Base-by-base conservation (phyloP, 2,113 vertebrate species). In the Archilochus colubris region DNA sequence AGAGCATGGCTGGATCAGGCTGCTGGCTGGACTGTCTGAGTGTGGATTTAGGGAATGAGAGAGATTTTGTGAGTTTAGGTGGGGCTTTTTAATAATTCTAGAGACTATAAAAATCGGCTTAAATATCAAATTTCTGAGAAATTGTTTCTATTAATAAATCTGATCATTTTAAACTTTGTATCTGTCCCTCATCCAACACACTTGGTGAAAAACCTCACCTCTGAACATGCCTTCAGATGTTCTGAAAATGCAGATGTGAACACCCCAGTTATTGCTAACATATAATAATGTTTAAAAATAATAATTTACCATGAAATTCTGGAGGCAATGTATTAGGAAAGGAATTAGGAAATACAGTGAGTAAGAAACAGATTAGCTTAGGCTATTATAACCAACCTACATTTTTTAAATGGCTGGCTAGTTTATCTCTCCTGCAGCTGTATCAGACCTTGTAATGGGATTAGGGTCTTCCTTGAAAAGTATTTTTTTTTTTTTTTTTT, bases 391-490 rank as follows among this genome's bases (percentile, higher is more conserved):
- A 95, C 86, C 84, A 97, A 92, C 88, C 78, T 89, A 96, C 79
- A 69, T 89, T 96, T 97, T 95, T 74, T 69, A 63, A 97, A 97
- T 94, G 77, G 38, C 70, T 86, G 87, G 67, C 67, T 92, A 87
- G 73, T 97, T 96, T 97, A 95, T 97, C 94, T 93, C 86, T 96
- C 73, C 93, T 91, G 86, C 97, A 97, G 91, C 96, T 96, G 94
- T 82, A 94, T 95, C 91, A 93, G 93, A 91, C 94, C 86, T 96
- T 97, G 73, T 95, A 96, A 97, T 95, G 86, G 93, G 96, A 96
- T 97, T 96, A 97, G 66, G 20, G 30, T 81, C 80, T 92, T 89
- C 82, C 82, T 82, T 88, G 94, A 92, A 85, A 89, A 78, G 38
- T 19, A 61, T 31, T 62, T 38, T 27, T 38, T 36, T 38, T 59